phyloP scores from a whole-genome alignment of 2,797 vertebrate species.

The Poeciliopsis presidionis region DNA sequence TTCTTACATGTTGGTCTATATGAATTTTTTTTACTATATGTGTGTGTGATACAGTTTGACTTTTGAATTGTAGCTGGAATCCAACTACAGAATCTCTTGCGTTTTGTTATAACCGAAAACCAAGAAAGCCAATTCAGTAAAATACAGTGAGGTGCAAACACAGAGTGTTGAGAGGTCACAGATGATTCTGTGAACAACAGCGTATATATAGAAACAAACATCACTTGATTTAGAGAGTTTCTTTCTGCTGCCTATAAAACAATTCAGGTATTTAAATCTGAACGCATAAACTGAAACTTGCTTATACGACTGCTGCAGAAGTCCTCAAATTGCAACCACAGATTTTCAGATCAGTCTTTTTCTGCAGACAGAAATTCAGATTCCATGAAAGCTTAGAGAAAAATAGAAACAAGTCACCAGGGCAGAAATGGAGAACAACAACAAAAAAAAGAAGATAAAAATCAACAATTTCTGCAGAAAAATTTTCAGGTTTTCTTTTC shows the following conservation, averaged over 20 bases:
- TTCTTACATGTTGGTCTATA: neutral
- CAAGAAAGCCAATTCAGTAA: neutral
- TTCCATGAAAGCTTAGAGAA: neutral
- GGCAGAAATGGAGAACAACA: no score
- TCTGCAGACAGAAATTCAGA: neutral
- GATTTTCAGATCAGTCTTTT: neutral
- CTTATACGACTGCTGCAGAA: neutral
- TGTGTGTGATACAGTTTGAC: neutral
- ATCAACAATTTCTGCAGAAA: no score
- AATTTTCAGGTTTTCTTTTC: no score
- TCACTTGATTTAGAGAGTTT: neutral
- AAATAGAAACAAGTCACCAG: no score
- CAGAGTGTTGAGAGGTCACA: neutral
- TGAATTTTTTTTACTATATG: neutral
- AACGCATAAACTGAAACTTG: neutral
- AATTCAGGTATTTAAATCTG: neutral
- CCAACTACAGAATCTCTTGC: neutral
- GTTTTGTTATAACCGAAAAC: neutral
- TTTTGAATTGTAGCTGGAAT: neutral
- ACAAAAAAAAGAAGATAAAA: no score
- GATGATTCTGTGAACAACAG: neutral
- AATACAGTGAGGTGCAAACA: neutral
- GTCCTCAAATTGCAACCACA: neutral
- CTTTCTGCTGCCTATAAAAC: no score
- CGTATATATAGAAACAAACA: neutral